phyloP scores from a whole-genome alignment of 2,797 vertebrate species.

The Acanthis flammea region DNA sequence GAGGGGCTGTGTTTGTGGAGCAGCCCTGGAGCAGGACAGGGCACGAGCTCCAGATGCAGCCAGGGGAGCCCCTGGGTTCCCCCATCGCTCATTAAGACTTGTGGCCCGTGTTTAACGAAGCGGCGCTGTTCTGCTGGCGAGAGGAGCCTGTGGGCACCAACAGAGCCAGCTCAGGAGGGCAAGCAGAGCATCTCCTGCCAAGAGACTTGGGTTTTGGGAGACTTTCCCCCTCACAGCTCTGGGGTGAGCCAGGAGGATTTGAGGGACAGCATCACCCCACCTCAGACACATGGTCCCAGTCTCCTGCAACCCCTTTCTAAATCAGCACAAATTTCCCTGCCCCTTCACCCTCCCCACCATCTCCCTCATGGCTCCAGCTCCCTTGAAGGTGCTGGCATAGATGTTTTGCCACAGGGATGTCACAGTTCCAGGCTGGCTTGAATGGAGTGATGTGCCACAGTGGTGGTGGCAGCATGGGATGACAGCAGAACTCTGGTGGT shows the following conservation, averaged over 20 bases:
- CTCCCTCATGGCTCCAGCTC: background rate
- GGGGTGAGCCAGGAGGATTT: background rate
- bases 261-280: background rate
- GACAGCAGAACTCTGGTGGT: background rate
- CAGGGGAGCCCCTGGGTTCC: background rate
- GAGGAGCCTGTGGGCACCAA: background rate
- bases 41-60: background rate
- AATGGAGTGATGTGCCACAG: rapidly evolving
- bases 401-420: background rate
- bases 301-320: background rate
- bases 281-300: background rate
- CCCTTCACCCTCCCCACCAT: background rate
- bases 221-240: background rate
- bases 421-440: background rate
- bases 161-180: background rate
- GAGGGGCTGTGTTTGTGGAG: background rate
- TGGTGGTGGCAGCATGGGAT: background rate
- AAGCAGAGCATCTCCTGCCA: background rate
- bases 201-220: background rate
- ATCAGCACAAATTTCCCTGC: constrained; percentile 54
- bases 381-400: background rate
- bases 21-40: background rate
- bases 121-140: background rate
- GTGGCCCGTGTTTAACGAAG: background rate
- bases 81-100: background rate